Evolutionary conservation across 2,113 vertebrate genomes (phyloP).

Genomic region (pig (Sus scrofa)): DNA sequence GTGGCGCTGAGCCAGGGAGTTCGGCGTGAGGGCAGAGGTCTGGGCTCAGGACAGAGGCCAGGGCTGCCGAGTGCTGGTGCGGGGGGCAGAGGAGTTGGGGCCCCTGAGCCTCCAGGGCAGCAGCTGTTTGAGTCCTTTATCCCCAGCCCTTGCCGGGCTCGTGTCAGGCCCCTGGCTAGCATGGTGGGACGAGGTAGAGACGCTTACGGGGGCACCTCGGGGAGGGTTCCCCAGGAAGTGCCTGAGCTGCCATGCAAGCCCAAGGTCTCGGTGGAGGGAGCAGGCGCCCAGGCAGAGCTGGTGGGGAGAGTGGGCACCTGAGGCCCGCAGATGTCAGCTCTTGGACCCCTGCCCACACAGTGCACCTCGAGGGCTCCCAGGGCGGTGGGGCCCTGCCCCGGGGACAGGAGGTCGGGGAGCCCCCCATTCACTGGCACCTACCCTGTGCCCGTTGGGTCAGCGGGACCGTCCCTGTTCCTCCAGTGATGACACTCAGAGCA

Average conservation of each 20-base stretch:
- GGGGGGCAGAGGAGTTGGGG: background rate
- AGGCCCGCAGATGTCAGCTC: background rate
- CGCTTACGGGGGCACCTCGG: background rate
- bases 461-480: background rate
- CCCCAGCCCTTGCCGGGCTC: background rate
- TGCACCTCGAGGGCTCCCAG: background rate
- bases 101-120: background rate
- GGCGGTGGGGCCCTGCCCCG: background rate
- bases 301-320: too few species aligned
- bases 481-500: background rate
- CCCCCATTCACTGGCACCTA: background rate
- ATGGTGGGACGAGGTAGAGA: rapidly evolving
- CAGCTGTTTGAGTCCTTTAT: rapidly evolving
- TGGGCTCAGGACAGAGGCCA: rapidly evolving
- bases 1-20: background rate
- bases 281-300: background rate
- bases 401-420: too few species aligned
- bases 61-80: background rate
- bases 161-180: rapidly evolving
- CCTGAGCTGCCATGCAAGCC: background rate
- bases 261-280: background rate
- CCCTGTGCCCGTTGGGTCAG: background rate
- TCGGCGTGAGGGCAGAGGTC: background rate
- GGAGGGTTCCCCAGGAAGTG: background rate
- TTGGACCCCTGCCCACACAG: background rate